Percentiles rank a stretch among this genome's conserved stretches.
These are phyloP conservation scores for Clarias batrachus DNA, from an alignment of 2,113 vertebrate genomes.

Conservation along the genomic window DNA sequence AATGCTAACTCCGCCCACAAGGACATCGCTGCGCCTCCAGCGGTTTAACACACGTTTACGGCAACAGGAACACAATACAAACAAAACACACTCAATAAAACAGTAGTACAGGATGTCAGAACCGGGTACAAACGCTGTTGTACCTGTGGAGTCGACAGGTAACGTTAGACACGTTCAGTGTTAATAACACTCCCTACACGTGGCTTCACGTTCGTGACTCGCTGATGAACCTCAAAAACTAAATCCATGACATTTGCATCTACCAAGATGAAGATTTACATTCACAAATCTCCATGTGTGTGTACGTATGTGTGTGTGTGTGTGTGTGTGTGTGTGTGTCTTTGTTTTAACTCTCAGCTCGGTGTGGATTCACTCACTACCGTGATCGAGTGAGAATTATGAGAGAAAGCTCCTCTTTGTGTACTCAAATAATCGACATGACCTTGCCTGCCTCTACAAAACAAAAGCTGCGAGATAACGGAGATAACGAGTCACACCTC, in stretches of 20 bases:
- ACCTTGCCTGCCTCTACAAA: neutral
- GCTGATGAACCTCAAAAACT: neutral
- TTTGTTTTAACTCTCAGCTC: neutral
- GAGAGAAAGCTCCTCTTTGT: neutral
- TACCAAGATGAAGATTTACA: neutral
- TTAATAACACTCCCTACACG: too few species aligned
- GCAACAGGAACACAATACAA: neutral
- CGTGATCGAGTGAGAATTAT: neutral
- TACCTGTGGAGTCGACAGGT: neutral
- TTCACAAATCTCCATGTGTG: neutral
- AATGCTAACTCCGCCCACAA: neutral
- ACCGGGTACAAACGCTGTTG: fast-evolving
- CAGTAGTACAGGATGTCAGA: neutral
- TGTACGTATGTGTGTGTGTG: neutral
- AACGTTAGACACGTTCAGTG: neutral
- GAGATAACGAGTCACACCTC: neutral
- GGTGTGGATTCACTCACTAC: neutral
- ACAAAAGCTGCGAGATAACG: neutral
- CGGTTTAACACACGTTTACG: neutral
- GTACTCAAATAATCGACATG: neutral
- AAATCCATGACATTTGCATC: neutral
- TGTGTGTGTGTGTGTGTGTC: neutral
- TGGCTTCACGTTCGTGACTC: neutral
- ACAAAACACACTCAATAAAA: neutral
- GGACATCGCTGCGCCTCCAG: neutral